Evolutionary conservation across 2,113 vertebrate species (phyloP), one percentile per base, ranked within the genome.

Genomic region (Nibea coibor): DNA sequence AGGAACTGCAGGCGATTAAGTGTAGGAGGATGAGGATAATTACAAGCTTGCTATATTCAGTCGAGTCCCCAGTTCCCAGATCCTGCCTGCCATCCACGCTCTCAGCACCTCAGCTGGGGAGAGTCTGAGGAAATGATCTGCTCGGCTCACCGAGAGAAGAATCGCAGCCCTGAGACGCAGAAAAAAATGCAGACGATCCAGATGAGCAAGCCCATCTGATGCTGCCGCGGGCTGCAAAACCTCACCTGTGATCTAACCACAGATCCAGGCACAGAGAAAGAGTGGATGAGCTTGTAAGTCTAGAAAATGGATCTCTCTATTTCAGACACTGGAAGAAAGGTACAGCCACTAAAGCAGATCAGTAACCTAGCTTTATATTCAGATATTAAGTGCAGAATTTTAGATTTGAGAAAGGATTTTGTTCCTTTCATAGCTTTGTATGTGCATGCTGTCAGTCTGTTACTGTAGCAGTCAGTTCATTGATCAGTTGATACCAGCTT

Each of bases 11-110:
- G 24, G 81, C 48, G 16, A 87, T 86, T 83, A 80, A 74, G 65
- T 71, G 81, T 75, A 72, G 66, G 80, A 85, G 79, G 83, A 87
- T 75, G 82, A 86, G 68, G 71, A 87, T 88, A 83, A 86, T 87
- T 88, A 89, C 75, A 90, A 81, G 71, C 70, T 77, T 47, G 39
- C 85, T 67, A 45, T 77, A 84, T 71, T 84, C 78, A 74, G 76
- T 61, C 0, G 0, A 71, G 22, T 70, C 65, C 74, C 63, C 59
- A 20, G 28, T 19, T 86, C 59, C 71, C 70, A 75, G 79, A 72
- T 81, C 70, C 78, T 54, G 69, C 76, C 75, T 66, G 72, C 45
- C 28, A 26, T 31, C 79, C 39, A 77, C 43, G 1, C 7, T 72
- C n/a, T 58, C 53, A 3, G 66, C 22, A 53, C 17, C 20, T 78